Conservation (phyloP, 2,797 vertebrate genomes). For the Coilia nasus region DNA sequence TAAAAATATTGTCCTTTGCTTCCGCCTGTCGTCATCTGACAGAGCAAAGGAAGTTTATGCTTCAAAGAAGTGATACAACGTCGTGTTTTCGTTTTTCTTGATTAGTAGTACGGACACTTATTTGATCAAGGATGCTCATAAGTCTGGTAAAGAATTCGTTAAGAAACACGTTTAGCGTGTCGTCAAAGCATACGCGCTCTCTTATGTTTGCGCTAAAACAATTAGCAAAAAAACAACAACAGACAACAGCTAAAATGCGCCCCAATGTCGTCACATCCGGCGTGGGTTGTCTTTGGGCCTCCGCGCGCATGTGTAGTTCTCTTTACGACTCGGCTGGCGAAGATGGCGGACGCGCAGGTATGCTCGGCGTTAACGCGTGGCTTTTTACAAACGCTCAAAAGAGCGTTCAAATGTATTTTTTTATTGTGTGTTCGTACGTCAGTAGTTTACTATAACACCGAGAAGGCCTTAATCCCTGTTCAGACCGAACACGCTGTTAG, state of each 20-base stretch:
- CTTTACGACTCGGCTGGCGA: conserved; percentile 80
- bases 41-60: conserved; percentile 17
- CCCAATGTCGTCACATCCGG: conserved; percentile 69
- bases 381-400: conserved; percentile 36
- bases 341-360: conserved; percentile 85
- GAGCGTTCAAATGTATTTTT: neutral
- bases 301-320: conserved; percentile 67
- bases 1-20: conserved; percentile 49
- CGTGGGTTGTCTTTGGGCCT: conserved; percentile 56
- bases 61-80: neutral
- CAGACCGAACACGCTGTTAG: neutral
- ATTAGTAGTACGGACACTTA: neutral
- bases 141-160: neutral
- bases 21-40: conserved; percentile 61
- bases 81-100: neutral
- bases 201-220: neutral
- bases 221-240: neutral
- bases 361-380: conserved; percentile 63
- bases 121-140: neutral
- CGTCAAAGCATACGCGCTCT: neutral
- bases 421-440: neutral
- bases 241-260: neutral
- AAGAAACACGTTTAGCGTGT: neutral
- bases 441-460: neutral
- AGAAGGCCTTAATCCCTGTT: neutral